Percentiles rank a stretch among this genome's conserved stretches.
These are phyloP conservation scores for Alaudala cheleensis DNA, from an alignment of 2,113 vertebrate species.

Conservation along the genomic window DNA sequence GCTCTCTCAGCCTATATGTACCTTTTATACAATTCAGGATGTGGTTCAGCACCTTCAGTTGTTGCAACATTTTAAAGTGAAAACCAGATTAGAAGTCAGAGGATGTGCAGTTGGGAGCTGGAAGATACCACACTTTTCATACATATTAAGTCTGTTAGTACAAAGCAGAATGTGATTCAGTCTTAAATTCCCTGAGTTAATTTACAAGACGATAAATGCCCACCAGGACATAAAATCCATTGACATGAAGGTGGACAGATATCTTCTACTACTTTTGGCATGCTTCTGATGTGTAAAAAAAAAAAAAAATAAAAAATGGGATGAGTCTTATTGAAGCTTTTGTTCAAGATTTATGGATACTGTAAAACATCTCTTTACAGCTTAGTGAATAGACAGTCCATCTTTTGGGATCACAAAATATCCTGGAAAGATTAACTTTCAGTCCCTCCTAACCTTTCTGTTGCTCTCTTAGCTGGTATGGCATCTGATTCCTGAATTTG, in stretches of 20 bases:
- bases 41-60: neutral
- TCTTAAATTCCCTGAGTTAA: neutral
- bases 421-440: neutral
- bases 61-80: neutral
- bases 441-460: neutral
- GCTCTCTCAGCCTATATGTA: neutral
- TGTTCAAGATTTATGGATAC: neutral
- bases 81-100: neutral
- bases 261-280: neutral
- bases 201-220: neutral
- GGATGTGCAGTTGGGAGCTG: neutral
- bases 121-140: neutral
- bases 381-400: neutral
- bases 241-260: neutral
- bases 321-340: neutral
- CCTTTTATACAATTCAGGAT: neutral
- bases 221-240: neutral
- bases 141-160: neutral
- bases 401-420: neutral
- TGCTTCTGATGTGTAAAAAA: neutral
- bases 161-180: neutral
- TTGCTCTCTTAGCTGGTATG: neutral
- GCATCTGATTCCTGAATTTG: neutral
- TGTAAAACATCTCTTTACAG: neutral
- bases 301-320: fast-evolving